Conservation (phyloP, 2,888 invertebrate genomes). For the Sussaba pulchella region DNA sequence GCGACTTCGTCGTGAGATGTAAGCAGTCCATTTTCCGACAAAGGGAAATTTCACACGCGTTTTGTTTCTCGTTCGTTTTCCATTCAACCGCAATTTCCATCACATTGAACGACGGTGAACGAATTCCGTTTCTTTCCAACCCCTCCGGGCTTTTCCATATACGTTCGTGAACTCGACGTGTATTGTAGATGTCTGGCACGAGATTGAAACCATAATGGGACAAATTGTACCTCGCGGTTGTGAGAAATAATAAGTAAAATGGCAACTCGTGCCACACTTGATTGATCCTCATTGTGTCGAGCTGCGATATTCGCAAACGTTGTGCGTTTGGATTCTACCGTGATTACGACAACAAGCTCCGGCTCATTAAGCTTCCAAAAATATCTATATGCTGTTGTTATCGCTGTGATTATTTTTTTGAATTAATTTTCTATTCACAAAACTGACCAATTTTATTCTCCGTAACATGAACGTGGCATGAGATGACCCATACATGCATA, state of each 20-base stretch:
- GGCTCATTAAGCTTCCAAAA: slow-evolving; percentile 28
- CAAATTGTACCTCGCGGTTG: slow-evolving; percentile 42
- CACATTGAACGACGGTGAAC: slow-evolving; percentile 3
- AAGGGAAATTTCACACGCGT: not conserved
- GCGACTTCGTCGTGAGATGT: slow-evolving; percentile 4
- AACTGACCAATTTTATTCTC: too few species aligned
- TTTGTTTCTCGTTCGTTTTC: not conserved
- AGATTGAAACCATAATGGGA: slow-evolving; percentile 28
- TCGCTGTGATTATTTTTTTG: not conserved
- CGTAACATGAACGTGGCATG: too few species aligned
- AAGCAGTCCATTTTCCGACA: too few species aligned
- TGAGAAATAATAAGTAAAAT: slow-evolving; percentile 36
- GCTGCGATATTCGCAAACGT: not conserved
- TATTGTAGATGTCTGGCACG: not conserved
- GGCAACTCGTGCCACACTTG: not conserved
- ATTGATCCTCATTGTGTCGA: slow-evolving; percentile 24
- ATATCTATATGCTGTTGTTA: not conserved
- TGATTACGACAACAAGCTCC: slow-evolving; percentile 34
- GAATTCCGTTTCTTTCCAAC: slow-evolving; percentile 2
- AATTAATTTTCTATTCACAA: too few species aligned
- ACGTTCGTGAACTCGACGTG: not conserved
- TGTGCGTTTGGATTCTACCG: slow-evolving; percentile 14
- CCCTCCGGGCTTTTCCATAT: slow-evolving; percentile 19
- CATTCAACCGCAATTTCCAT: slow-evolving; percentile 40
- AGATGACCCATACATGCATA: too few species aligned